Evolutionary conservation across 2,888 invertebrate species (phyloP).

Genomic region (Phaonia tiefii): DNA sequence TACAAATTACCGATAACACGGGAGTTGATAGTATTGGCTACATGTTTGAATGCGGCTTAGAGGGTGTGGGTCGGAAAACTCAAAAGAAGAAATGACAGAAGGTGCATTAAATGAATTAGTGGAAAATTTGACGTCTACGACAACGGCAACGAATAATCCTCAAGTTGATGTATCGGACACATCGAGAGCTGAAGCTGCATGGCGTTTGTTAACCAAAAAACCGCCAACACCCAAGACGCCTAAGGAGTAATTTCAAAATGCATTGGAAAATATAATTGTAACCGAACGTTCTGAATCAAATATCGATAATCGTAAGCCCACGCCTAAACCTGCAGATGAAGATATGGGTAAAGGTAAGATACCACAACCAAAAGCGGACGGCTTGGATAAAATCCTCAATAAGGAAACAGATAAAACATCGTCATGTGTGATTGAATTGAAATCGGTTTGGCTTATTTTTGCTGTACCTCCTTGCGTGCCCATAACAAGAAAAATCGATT

Average conservation of each 20-base stretch:
- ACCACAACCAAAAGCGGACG: conserved; percentile 70
- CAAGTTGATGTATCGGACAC: conserved; percentile 74
- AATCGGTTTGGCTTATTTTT: conserved; percentile 97
- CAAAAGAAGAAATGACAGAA: conserved; percentile 82
- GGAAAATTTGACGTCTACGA: conserved; percentile 60
- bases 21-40: conserved; percentile 85
- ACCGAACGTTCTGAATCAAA: conserved; percentile 65
- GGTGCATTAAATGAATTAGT: conserved; percentile 74
- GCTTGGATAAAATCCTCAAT: conserved; percentile 81
- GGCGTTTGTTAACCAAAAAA: conserved; percentile 81
- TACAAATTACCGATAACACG: conserved; percentile 83
- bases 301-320: conserved; percentile 69
- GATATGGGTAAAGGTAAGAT: conserved; percentile 79
- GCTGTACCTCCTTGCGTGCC: conserved; percentile 97
- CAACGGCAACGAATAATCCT: conserved; percentile 58
- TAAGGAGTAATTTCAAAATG: conserved; percentile 81
- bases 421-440: conserved; percentile 93
- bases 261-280: conserved; percentile 75
- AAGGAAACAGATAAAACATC: conserved; percentile 87
- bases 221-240: conserved; percentile 84
- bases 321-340: conserved; percentile 76
- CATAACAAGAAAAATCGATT: conserved; percentile 96
- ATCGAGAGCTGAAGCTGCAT: conserved; percentile 79
- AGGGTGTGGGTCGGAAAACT: conserved; percentile 89
- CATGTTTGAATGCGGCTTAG: conserved; percentile 98